These are phyloP conservation scores for Zoroaster sp. DNA, from an alignment of 53 echinoderm and acorn worm species.

Conservation along the genomic window DNA sequence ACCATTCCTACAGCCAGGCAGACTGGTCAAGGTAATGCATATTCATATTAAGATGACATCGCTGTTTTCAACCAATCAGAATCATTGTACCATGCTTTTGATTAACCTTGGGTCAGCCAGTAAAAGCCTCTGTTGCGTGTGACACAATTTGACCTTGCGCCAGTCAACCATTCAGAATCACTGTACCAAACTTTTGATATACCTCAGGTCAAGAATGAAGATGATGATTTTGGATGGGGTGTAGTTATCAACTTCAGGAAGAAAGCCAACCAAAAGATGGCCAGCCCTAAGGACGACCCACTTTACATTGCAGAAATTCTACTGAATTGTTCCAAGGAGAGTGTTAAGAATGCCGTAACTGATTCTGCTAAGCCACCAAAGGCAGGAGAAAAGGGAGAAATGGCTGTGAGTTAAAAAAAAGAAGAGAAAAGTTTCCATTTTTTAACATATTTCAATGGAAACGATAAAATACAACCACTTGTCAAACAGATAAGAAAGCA, in stretches of 20 bases:
- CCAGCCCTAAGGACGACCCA: slow-evolving; percentile 71
- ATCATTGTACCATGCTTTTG: neutral
- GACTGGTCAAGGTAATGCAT: slow-evolving; percentile 83
- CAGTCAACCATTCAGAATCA: neutral
- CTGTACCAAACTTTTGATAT: neutral
- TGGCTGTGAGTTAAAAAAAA: slow-evolving; percentile 84
- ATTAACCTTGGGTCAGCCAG: too few relatives aligned
- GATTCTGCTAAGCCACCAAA: slow-evolving; percentile 87
- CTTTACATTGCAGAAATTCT: slow-evolving; percentile 96
- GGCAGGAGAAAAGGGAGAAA: slow-evolving; percentile 86
- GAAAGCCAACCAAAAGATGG: slow-evolving; percentile 96
- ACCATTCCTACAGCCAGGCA: slow-evolving; percentile 96
- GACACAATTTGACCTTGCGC: neutral
- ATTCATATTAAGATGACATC: neutral
- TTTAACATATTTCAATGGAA: too few relatives aligned
- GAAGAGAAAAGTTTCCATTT: too few relatives aligned
- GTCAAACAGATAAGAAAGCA: too few relatives aligned
- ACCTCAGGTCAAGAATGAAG: slow-evolving; percentile 81
- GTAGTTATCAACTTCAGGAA: slow-evolving; percentile 92
- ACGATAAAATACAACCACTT: too few relatives aligned
- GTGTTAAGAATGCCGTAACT: slow-evolving; percentile 89
- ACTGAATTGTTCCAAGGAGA: slow-evolving; percentile 87
- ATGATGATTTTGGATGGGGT: slow-evolving; percentile 98
- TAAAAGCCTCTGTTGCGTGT: too few relatives aligned
- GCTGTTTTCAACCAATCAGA: neutral